These are phyloP conservation scores for Idris sp. DNA, from an alignment of 1,140 invertebrate species.

Conservation along the genomic window DNA sequence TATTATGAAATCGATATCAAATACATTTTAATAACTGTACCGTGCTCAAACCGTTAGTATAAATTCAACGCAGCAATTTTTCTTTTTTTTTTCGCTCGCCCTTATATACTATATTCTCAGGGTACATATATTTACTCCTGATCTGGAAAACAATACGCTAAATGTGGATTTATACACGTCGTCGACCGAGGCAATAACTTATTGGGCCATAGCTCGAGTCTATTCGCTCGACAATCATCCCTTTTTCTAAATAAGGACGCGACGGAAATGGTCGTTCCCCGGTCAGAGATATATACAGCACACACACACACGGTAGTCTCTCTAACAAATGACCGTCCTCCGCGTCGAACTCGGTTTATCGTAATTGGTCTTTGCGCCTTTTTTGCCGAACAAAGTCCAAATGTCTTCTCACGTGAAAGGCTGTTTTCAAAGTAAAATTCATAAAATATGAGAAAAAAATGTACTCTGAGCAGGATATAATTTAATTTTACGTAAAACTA, in stretches of 20 bases:
- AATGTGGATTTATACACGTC: conserved; percentile 74
- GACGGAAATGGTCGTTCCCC: conserved; percentile 68
- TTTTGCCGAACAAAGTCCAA: conserved; percentile 5
- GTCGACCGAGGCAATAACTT: conserved; percentile 71
- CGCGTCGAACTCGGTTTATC: conserved; percentile 34
- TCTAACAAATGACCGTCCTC: conserved; percentile 46
- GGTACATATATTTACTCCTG: conserved; percentile 76
- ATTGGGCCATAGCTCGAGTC: conserved; percentile 55
- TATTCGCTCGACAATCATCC: conserved; percentile 66
- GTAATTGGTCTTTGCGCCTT: conserved; percentile 60
- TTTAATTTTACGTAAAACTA: too few relatives aligned
- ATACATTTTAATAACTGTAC: conserved; percentile 29
- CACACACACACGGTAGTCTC: conserved; percentile 12
- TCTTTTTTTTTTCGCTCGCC: conserved; percentile 28
- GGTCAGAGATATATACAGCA: conserved; percentile 40
- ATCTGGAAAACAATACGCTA: conserved; percentile 78
- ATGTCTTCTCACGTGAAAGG: too few relatives aligned
- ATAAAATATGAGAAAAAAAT: too few relatives aligned
- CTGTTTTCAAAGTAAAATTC: too few relatives aligned
- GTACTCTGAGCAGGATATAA: too few relatives aligned
- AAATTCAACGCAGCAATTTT: conserved; percentile 14
- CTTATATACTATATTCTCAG: conserved; percentile 32
- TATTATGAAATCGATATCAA: too few relatives aligned
- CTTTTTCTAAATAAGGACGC: conserved; percentile 73
- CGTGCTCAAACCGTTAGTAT: conserved; percentile 16